Conservation (phyloP, 2,113 vertebrate genomes). For the Patagioenas fasciata region DNA sequence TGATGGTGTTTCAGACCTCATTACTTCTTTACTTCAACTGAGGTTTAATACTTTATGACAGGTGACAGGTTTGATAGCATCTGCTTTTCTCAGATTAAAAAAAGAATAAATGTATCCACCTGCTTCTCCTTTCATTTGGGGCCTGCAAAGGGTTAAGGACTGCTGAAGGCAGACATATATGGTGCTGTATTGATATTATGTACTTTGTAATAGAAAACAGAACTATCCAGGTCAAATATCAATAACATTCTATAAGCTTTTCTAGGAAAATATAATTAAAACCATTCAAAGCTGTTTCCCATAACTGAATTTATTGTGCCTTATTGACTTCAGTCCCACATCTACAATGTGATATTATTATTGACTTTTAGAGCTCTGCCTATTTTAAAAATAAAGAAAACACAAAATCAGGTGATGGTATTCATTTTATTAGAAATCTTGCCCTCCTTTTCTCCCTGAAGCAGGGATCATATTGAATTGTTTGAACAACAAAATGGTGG, state of each 20-base stretch:
- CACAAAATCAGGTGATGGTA: slow-evolving; percentile 9
- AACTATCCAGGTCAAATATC: slow-evolving; percentile 70
- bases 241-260: slow-evolving; percentile 74
- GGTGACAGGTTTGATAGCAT: slow-evolving; percentile 33
- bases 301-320: slow-evolving; percentile 44
- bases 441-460: neutral
- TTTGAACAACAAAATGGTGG: slow-evolving; percentile 36
- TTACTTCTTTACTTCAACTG: neutral
- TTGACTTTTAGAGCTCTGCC: slow-evolving; percentile 42
- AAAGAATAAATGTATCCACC: neutral
- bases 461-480: neutral
- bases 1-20: neutral
- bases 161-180: slow-evolving; percentile 47
- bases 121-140: slow-evolving; percentile 24
- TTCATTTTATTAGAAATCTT: slow-evolving; percentile 51
- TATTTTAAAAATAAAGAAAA: slow-evolving; percentile 52
- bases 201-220: slow-evolving; percentile 70
- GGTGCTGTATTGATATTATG: slow-evolving; percentile 46
- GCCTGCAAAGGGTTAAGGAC: slow-evolving; percentile 32
- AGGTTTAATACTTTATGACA: slow-evolving; percentile 40
- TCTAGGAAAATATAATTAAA: slow-evolving; percentile 82
- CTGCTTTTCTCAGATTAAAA: slow-evolving; percentile 26
- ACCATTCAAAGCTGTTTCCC: slow-evolving; percentile 70
- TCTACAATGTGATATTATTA: slow-evolving; percentile 40
- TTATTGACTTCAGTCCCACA: slow-evolving; percentile 48